phyloP scores from a whole-genome alignment of 2,888 invertebrate genomes.

The Microplitis manilae region DNA sequence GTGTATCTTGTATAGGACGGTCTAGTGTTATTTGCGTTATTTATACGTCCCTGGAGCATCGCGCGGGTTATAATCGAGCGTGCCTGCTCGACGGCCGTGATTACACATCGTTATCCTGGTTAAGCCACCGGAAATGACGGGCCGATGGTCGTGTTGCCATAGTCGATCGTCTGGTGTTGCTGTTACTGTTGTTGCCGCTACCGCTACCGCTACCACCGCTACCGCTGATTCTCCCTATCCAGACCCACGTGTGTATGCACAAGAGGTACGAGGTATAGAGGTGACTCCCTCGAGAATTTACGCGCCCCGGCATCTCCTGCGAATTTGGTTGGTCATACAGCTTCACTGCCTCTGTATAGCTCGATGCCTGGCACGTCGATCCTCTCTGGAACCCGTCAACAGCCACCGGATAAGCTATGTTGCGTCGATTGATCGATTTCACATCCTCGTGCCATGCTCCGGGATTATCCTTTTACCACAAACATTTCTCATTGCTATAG shows the following conservation, averaged over 20 bases:
- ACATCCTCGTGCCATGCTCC: slow-evolving; percentile 11
- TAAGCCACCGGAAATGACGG: slow-evolving; percentile 68
- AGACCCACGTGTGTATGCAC: slow-evolving; percentile 23
- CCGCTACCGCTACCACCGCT: not conserved
- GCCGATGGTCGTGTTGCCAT: slow-evolving; percentile 48
- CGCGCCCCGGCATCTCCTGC: slow-evolving; percentile 24
- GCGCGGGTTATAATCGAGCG: slow-evolving; percentile 64
- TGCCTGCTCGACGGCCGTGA: slow-evolving; percentile 61
- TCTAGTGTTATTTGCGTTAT: slow-evolving; percentile 67
- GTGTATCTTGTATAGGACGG: slow-evolving; percentile 53
- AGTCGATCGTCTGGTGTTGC: slow-evolving; percentile 31
- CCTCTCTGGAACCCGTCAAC: slow-evolving; percentile 25
- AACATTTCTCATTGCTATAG: not conserved
- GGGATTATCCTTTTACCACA: slow-evolving; percentile 18
- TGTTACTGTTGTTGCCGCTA: not conserved
- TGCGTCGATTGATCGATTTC: slow-evolving; percentile 27
- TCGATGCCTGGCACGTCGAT: slow-evolving; percentile 28
- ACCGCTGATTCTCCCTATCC: not conserved
- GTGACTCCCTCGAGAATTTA: slow-evolving; percentile 44
- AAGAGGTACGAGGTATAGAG: slow-evolving; percentile 27
- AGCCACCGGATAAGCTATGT: slow-evolving; percentile 21
- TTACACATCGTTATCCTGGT: slow-evolving; percentile 69
- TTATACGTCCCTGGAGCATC: slow-evolving; percentile 68
- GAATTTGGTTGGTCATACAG: slow-evolving; percentile 19
- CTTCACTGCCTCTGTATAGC: slow-evolving; percentile 19